A percentile compares a stretch with the other conserved stretches of the same genome.
phyloP scores from a whole-genome alignment of 1,140 invertebrate genomes.

The honey bee (Apis mellifera) region DNA sequence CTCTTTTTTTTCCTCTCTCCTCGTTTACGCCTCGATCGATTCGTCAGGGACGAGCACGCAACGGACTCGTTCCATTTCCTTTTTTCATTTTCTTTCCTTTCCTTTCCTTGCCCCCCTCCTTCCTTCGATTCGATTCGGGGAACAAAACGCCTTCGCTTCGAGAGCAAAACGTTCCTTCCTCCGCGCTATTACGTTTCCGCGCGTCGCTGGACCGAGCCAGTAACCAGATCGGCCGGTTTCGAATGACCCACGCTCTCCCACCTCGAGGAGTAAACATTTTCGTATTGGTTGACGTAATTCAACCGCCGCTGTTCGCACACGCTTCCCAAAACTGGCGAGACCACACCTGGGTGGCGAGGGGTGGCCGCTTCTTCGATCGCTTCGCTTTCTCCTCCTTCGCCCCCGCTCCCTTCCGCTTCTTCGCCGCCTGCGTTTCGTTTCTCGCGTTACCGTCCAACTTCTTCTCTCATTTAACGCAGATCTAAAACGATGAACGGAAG shows the following conservation, averaged over 20 bases:
- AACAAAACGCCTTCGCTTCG: slow-evolving; percentile 5
- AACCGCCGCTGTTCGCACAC: slow-evolving; percentile 64
- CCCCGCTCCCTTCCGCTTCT: too few species aligned
- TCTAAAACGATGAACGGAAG: slow-evolving; percentile 49
- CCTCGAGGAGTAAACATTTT: slow-evolving; percentile 77
- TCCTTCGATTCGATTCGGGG: not conserved
- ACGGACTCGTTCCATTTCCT: not conserved
- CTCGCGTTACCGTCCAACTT: slow-evolving; percentile 7
- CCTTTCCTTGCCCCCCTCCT: not conserved
- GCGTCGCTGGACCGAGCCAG: slow-evolving; percentile 42
- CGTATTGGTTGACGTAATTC: slow-evolving; percentile 77
- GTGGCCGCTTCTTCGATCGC: too few species aligned
- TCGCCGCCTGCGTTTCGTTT: not conserved
- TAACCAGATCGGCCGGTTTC: slow-evolving; percentile 78
- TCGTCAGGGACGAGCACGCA: not conserved
- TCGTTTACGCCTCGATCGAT: not conserved
- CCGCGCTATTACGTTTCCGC: slow-evolving; percentile 71
- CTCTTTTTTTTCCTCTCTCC: not conserved
- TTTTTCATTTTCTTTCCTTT: too few species aligned
- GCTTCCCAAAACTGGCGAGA: too few species aligned
- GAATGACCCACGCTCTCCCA: slow-evolving; percentile 75
- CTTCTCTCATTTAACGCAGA: slow-evolving; percentile 32
- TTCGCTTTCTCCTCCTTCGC: too few species aligned
- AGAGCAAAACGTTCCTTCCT: slow-evolving; percentile 58
- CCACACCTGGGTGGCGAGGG: too few species aligned